phyloP scores from a whole-genome alignment of 1,140 invertebrate species.

The Bombus haemorrhoidalis region DNA sequence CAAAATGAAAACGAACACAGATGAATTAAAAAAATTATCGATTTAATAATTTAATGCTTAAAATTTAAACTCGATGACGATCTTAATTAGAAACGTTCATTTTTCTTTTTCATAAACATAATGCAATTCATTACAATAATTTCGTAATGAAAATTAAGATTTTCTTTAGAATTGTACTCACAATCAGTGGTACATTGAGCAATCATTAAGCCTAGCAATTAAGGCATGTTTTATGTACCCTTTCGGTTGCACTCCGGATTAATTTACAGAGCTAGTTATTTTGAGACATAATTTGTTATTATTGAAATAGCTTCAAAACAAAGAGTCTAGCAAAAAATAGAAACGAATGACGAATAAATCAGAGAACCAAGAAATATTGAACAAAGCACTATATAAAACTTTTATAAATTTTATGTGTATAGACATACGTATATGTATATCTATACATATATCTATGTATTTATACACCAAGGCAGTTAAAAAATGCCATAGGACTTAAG shows the following conservation, averaged over 20 bases:
- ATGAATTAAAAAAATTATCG: background rate
- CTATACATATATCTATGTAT: background rate
- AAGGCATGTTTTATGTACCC: conserved; percentile 59
- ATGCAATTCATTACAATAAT: background rate
- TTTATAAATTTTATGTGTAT: conserved; percentile 2
- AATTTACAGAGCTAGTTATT: background rate
- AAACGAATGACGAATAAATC: conserved; percentile 12
- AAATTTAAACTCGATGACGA: background rate
- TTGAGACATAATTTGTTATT: conserved; percentile 2
- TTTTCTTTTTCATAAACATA: conserved; percentile 8
- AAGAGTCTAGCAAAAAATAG: background rate
- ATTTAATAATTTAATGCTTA: conserved; percentile 7
- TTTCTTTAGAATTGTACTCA: conserved; percentile 57
- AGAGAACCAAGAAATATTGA: conserved; percentile 36
- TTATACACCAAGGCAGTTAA: background rate
- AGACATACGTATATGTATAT: background rate
- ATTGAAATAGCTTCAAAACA: conserved; percentile 12
- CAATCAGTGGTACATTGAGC: conserved; percentile 59
- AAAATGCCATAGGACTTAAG: conserved; percentile 16
- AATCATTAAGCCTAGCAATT: conserved; percentile 60
- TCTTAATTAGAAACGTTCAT: background rate
- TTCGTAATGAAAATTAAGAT: conserved; percentile 38
- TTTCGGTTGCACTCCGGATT: conserved; percentile 22
- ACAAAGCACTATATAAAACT: background rate
- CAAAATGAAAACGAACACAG: conserved; percentile 12